These are phyloP conservation scores for Sphyrna mokarran DNA, from an alignment of 2,113 vertebrate species.

Conservation along the genomic window DNA sequence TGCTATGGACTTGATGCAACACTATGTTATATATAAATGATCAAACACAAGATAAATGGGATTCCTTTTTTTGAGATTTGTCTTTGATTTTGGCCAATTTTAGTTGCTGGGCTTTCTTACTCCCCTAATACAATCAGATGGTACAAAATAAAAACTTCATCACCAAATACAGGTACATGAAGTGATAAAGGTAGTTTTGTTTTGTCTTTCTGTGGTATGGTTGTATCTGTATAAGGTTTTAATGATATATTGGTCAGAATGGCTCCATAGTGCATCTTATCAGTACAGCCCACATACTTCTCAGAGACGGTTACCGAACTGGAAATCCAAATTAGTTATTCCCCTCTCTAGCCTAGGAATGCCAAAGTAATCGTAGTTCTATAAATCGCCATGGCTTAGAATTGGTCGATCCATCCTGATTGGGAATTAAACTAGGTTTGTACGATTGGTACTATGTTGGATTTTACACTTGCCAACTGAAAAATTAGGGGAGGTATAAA, in stretches of 20 bases:
- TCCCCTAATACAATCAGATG: neutral
- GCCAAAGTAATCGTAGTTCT: neutral
- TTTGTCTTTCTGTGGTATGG: neutral
- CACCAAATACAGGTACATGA: neutral
- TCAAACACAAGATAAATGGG: neutral
- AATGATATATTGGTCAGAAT: neutral
- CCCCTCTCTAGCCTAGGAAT: neutral
- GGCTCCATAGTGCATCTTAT: neutral
- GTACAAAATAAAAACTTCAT: neutral
- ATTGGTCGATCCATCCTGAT: neutral
- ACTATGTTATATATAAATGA: neutral
- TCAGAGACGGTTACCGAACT: neutral
- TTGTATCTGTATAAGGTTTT: neutral
- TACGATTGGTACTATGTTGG: neutral
- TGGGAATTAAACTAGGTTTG: neutral
- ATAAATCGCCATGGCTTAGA: neutral
- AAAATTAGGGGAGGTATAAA: neutral
- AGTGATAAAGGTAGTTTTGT: neutral
- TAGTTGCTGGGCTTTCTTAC: neutral
- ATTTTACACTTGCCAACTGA: neutral
- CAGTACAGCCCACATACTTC: neutral
- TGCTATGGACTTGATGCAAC: too few species aligned
- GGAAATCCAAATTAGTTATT: neutral
- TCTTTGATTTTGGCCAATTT: neutral
- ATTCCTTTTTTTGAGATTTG: neutral